Evolutionary conservation across 2,113 vertebrate species (phyloP).

Genomic region (Mystacornis crossleyi): DNA sequence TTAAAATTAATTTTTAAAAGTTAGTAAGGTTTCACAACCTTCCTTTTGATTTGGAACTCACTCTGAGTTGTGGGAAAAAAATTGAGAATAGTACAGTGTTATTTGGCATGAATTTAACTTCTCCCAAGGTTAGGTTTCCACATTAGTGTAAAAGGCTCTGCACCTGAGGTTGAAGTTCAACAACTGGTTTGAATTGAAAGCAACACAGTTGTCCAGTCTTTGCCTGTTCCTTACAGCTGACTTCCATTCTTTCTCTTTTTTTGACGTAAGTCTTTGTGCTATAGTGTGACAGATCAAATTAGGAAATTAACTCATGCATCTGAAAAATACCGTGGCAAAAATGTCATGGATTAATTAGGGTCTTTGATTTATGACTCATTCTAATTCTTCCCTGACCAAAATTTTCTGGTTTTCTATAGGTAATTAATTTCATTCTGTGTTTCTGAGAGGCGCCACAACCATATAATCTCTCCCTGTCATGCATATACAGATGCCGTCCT

Average conservation of each 20-base stretch:
- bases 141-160: not conserved
- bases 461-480: not conserved
- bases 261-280: not conserved
- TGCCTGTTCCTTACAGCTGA: not conserved
- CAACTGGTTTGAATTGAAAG: not conserved
- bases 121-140: not conserved
- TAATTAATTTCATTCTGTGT: not conserved
- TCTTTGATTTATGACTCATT: not conserved
- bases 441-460: not conserved
- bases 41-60: not conserved
- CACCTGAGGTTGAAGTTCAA: not conserved
- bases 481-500: not conserved
- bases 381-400: not conserved
- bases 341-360: not conserved
- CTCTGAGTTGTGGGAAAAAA: not conserved
- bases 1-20: not conserved
- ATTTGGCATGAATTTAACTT: not conserved
- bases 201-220: not conserved
- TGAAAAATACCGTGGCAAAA: not conserved
- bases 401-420: not conserved
- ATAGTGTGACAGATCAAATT: not conserved
- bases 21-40: not conserved
- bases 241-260: not conserved
- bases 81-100: not conserved
- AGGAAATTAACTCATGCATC: not conserved